Base-by-base conservation (phyloP, 2,888 invertebrate genomes). In the Coleophora deauratella region DNA sequence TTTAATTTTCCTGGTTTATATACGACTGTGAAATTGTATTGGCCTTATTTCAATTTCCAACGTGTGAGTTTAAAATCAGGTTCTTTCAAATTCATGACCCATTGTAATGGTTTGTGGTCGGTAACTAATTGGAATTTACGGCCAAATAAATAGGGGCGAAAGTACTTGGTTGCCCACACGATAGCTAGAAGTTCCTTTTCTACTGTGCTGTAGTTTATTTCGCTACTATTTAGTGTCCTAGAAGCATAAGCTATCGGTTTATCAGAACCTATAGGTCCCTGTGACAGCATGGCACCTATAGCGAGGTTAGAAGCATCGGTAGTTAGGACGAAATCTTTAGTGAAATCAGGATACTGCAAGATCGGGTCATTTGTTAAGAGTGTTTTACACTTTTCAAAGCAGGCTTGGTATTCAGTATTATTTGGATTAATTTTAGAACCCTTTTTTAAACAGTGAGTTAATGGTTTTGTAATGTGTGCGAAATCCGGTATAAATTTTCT, bases 351-450 rank as follows among this genome's bases (percentile, higher is more conserved):
- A 32, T 61, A 68, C 41, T 56, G 51, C 1, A 72, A 43, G 1
- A 72, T 52, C 0, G 62, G 57, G 37, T 65, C 64, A 8, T 58
- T n/a, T n/a, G n/a, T 59, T 1, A 49, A 47, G 2, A 57, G 35
- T 31, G 54, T 59, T 12, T 45, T 45, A 13, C 45, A 45, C 7
- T 35, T 35, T 12, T 45, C 40, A 14, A 45, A 45, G n/a, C 40
- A 21, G 21, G 3, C 6, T 6, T 4, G 3, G 6, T 21, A 21
- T 21, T 21, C 21, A 6, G 21, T 21, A 6, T 21, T 6, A 21
- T 4, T 4, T 21, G n/a, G n/a, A n/a, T 21, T 21, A 6, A 21
- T 21, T 21, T 6, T 21, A 6, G 3, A 6, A 21, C 6, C 21
- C 21, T 21, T 21, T 6, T 21, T 21, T 21, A 21, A 6, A 6